Percentiles rank a stretch among this genome's conserved stretches.
Evolutionary conservation across 2,113 vertebrate species (phyloP).

Genomic region (Martes martes): DNA sequence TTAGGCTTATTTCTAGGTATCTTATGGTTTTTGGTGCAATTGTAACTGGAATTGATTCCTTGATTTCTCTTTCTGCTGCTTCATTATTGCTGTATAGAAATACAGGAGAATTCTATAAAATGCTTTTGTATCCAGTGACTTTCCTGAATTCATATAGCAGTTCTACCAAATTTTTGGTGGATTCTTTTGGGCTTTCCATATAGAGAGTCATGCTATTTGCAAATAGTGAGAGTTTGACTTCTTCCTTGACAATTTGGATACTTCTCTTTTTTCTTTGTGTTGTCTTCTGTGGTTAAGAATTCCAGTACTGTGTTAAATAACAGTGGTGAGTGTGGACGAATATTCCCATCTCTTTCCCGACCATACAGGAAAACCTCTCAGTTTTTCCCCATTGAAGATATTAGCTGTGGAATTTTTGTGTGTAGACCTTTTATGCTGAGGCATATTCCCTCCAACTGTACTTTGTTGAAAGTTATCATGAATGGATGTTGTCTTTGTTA

Average conservation of each 20-base stretch:
- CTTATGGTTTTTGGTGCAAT: too few species aligned
- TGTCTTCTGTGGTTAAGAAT: background rate
- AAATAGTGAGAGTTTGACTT: background rate
- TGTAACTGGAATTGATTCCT: background rate
- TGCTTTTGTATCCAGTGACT: background rate
- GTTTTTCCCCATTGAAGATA: background rate
- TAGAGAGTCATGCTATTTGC: background rate
- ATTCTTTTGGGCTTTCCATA: background rate
- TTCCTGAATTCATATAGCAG: background rate
- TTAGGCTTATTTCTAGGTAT: too few species aligned
- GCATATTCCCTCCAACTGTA: background rate
- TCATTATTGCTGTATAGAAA: background rate
- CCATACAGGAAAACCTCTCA: background rate
- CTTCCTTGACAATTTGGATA: background rate
- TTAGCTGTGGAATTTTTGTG: background rate
- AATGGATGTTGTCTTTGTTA: background rate
- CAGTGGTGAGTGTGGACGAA: background rate
- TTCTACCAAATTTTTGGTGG: background rate
- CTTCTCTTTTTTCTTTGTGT: background rate
- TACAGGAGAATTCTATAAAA: background rate
- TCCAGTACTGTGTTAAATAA: background rate
- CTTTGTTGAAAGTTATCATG: background rate
- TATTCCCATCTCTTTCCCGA: background rate
- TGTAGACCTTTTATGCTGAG: background rate
- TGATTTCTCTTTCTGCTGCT: background rate